Conservation (phyloP, 2,113 vertebrate genomes). For the Amphiprion percula region DNA sequence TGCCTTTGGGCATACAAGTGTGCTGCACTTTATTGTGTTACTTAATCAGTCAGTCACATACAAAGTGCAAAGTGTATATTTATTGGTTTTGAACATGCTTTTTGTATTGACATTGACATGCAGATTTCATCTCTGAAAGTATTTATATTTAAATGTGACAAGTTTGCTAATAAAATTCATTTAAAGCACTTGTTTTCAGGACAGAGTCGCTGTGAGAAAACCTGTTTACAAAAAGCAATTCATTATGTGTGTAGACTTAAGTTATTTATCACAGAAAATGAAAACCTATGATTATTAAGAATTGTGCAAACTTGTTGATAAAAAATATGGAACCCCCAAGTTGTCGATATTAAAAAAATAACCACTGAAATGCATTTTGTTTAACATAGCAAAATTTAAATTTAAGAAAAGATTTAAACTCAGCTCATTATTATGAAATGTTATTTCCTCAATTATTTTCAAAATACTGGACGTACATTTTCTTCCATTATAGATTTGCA, state of each 20-base stretch:
- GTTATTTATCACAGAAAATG: background rate
- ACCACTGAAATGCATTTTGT: no score
- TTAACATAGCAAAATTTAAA: no score
- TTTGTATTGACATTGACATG: slow-evolving; percentile 45
- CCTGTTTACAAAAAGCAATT: background rate
- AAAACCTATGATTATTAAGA: no score
- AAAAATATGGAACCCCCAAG: no score
- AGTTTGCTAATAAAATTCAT: slow-evolving; percentile 64
- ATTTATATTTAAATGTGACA: slow-evolving; percentile 55
- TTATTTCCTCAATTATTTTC: no score
- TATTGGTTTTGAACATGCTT: slow-evolving; percentile 45
- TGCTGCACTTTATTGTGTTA: slow-evolving; percentile 38
- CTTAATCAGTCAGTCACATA: slow-evolving; percentile 26
- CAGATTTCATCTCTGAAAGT: slow-evolving; percentile 18
- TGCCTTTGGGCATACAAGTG: slow-evolving; percentile 15
- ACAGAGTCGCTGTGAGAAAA: background rate
- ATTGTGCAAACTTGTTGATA: no score
- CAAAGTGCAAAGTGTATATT: slow-evolving; percentile 42
- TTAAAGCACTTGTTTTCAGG: background rate
- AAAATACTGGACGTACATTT: no score
- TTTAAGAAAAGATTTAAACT: no score
- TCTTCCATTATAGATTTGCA: no score
- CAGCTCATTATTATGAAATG: no score
- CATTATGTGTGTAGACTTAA: background rate
- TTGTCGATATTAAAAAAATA: background rate